Evolutionary conservation across 2,797 vertebrate species (phyloP), one percentile per base, ranked within the genome.

Genomic region (Chelonia mydas): DNA sequence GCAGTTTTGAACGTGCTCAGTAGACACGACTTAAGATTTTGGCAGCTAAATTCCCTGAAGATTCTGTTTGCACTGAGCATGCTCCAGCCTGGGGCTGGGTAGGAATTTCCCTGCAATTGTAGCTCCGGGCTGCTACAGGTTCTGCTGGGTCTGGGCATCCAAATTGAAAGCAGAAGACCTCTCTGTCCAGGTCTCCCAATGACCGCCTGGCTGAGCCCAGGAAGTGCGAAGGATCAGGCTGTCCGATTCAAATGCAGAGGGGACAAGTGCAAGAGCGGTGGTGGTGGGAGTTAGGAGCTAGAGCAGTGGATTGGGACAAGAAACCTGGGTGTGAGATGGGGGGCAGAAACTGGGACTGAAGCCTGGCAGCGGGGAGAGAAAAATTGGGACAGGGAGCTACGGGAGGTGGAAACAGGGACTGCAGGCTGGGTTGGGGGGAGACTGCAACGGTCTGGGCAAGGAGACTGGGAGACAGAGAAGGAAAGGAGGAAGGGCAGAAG

Each of bases 201-300:
- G 41, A 47, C 27, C 1, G 2, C 12, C 13, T 28, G 41, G 41
- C 72, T 4, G 11, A 12, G 41, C 41, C 12, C 45, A 47, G 41
- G 11, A 25, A 74, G 68, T 74, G n/a, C 23, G 21, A 19, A 37
- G n/a, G n/a, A 41, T 21, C 17, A 41, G 37, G 21, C 21, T 74
- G 37, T 37, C 68, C 74, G 68, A 72, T 72, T 41, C 37, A 41
- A 72, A 76, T 76, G 12, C 23, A 76, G 41, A 76, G 23, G 72
- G 41, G 41, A 47, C 11, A 76, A 76, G 72, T 13, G 37, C n/a
- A 72, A 72, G 65, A 72, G 28, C 10, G 11, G 57, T 17, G 61
- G 31, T 4, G 31, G 10, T 17, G 49, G 49, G 57, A 13, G 28
- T 59, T 59, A 37, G 68, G 27, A 0, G 0, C 82, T 59, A 61